Evolutionary conservation across 2,797 vertebrate genomes (phyloP).

Genomic region (Melanogrammus aeglefinus): DNA sequence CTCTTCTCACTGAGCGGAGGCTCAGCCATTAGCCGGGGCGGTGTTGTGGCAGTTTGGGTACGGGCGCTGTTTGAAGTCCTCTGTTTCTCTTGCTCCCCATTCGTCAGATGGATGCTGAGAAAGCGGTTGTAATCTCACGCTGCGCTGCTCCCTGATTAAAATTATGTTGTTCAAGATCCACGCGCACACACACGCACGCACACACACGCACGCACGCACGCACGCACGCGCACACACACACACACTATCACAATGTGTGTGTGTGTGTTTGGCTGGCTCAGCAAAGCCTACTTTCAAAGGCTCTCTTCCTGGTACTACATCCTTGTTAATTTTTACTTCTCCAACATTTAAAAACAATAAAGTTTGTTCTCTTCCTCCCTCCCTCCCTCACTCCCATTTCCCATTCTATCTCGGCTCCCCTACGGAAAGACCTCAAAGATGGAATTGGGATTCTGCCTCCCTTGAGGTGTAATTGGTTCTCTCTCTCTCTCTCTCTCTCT

Average conservation of each 20-base stretch:
- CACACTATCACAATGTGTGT: slow-evolving; percentile 13
- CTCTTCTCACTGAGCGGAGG: slow-evolving; percentile 16
- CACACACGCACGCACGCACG: slow-evolving; percentile 1
- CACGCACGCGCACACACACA: too few relatives aligned
- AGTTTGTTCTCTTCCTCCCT: slow-evolving; percentile 51
- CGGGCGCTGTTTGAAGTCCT: slow-evolving; percentile 37
- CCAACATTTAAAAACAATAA: slow-evolving; percentile 55
- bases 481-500: slow-evolving; percentile 26
- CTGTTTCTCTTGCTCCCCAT: slow-evolving; percentile 41
- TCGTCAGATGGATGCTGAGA: slow-evolving; percentile 27
- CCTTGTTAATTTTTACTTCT: slow-evolving; percentile 25
- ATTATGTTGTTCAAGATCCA: slow-evolving; percentile 34
- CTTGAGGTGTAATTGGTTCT: slow-evolving; percentile 63
- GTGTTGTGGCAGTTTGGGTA: slow-evolving; percentile 29
- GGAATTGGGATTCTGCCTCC: slow-evolving; percentile 42
- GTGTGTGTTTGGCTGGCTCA: slow-evolving; percentile 42
- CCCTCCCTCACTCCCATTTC: slow-evolving; percentile 23
- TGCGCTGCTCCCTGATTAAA: slow-evolving; percentile 42
- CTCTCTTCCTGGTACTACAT: slow-evolving; percentile 27
- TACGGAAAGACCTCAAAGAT: slow-evolving; percentile 56
- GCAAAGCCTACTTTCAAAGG: slow-evolving; percentile 46
- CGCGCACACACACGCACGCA: slow-evolving; percentile 33
- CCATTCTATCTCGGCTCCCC: slow-evolving; percentile 34
- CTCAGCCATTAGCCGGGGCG: slow-evolving; percentile 22
- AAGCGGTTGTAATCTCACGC: slow-evolving; percentile 24